Evolutionary conservation across 2,888 invertebrate genomes (phyloP).

Genomic region (Torymus auratus): DNA sequence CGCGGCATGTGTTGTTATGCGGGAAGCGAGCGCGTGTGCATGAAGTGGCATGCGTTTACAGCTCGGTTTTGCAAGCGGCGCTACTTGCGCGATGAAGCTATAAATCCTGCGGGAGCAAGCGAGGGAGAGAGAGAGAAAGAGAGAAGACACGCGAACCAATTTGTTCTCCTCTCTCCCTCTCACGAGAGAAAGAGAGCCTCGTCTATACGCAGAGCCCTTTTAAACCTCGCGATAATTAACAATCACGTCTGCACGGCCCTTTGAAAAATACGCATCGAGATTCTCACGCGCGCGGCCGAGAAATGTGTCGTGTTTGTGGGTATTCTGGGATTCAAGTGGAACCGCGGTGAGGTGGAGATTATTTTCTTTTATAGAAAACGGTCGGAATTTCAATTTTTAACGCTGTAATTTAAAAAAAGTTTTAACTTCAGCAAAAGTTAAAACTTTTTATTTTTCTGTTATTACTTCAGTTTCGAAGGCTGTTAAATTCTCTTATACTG

Average conservation of each 20-base stretch:
- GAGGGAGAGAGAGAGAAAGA: constrained; percentile 59
- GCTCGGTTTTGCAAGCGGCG: constrained; percentile 43
- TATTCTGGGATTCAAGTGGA: too few species aligned
- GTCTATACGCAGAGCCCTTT: constrained; percentile 14
- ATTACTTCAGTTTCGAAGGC: too few species aligned
- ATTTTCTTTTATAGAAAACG: too few species aligned
- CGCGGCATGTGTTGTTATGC: constrained; percentile 11
- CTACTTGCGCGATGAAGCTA: constrained; percentile 71
- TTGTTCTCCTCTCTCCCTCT: constrained; percentile 49
- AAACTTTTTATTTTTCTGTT: too few species aligned
- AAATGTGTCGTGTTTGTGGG: too few species aligned
- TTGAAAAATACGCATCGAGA: background rate
- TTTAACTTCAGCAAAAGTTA: too few species aligned
- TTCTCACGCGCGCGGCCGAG: too few species aligned
- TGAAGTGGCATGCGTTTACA: constrained; percentile 50
- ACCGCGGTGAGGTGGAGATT: too few species aligned
- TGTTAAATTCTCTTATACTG: too few species aligned
- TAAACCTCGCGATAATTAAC: constrained; percentile 37
- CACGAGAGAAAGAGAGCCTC: background rate
- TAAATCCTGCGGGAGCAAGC: constrained; percentile 67
- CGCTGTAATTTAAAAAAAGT: too few species aligned
- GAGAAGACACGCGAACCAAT: constrained; percentile 63
- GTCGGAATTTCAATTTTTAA: too few species aligned
- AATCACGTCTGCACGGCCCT: background rate
- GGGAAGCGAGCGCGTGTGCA: constrained; percentile 26